Percentiles rank a stretch among this genome's conserved stretches.
phyloP scores from a whole-genome alignment of 2,113 vertebrate species.

The Oxyura jamaicensis region DNA sequence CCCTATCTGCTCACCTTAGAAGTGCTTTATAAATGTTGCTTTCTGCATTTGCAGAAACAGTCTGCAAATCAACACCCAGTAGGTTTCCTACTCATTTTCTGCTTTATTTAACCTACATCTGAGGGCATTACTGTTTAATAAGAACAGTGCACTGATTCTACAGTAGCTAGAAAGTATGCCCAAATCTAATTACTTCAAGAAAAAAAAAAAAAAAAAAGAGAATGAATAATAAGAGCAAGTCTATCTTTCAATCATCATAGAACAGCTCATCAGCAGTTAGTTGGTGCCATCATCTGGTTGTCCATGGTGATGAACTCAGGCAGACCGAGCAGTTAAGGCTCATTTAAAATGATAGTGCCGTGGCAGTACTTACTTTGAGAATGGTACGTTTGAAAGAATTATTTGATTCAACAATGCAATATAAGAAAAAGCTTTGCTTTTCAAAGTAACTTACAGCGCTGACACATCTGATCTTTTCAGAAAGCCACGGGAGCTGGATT shows the following conservation, averaged over 20 bases:
- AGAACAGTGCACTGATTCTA: not conserved
- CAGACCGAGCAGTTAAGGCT: not conserved
- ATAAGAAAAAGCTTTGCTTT: not conserved
- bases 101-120: constrained; percentile 48
- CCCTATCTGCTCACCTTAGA: not conserved
- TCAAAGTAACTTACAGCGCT: not conserved
- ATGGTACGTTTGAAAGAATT: not conserved
- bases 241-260: not conserved
- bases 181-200: constrained; percentile 27
- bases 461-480: not conserved
- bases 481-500: not conserved
- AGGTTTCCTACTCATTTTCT: constrained; percentile 13
- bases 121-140: constrained; percentile 12
- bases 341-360: not conserved
- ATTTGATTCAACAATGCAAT: fast-evolving
- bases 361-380: not conserved
- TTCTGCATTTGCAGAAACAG: not conserved
- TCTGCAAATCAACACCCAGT: not conserved
- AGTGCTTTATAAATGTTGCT: not conserved
- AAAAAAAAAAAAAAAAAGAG: not conserved
- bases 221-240: not conserved
- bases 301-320: not conserved
- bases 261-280: not conserved
- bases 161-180: not conserved
- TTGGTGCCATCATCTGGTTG: constrained; percentile 66